These are phyloP conservation scores for Chloropsis cyanopogon DNA, from an alignment of 2,113 vertebrate genomes.

Conservation along the genomic window DNA sequence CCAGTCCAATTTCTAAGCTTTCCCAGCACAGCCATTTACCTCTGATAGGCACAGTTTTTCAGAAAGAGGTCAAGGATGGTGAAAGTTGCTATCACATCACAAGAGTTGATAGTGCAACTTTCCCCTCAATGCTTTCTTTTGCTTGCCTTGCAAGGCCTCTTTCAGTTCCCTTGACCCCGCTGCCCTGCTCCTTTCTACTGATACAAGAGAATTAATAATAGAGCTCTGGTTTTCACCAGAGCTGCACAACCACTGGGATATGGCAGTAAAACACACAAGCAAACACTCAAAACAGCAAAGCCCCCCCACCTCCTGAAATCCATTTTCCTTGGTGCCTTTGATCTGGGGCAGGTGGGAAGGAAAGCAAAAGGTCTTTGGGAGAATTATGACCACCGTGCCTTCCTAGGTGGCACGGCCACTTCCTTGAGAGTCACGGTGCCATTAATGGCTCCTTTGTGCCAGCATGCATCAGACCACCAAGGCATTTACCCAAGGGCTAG, in stretches of 20 bases:
- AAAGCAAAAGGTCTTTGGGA: conserved; percentile 27
- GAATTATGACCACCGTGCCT: not conserved
- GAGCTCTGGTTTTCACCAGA: not conserved
- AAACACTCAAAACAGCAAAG: not conserved
- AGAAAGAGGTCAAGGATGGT: conserved; percentile 48
- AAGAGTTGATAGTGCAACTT: conserved; percentile 38
- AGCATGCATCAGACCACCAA: conserved; percentile 9
- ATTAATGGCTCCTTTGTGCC: conserved; percentile 38
- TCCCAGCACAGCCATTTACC: conserved; percentile 41
- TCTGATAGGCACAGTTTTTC: conserved; percentile 25
- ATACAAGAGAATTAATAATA: conserved; percentile 57
- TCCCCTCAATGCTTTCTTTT: conserved; percentile 54
- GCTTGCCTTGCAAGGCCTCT: conserved; percentile 29
- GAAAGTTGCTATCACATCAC: conserved; percentile 60
- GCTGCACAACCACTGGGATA: not conserved
- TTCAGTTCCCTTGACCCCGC: conserved; percentile 23
- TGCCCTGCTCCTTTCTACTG: conserved; percentile 46
- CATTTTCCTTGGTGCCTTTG: conserved; percentile 35
- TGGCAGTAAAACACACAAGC: conserved; percentile 28
- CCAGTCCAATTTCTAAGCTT: not conserved
- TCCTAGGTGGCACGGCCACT: not conserved
- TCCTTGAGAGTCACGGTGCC: not conserved
- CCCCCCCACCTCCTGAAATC: conserved; percentile 22
- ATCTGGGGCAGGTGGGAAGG: conserved; percentile 60
- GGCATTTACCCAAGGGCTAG: conserved; percentile 16